A percentile compares a stretch with the other conserved stretches of the same genome.
Conservation (phyloP, 2,797 vertebrate genomes). For the Typhlichthys subterraneus region DNA sequence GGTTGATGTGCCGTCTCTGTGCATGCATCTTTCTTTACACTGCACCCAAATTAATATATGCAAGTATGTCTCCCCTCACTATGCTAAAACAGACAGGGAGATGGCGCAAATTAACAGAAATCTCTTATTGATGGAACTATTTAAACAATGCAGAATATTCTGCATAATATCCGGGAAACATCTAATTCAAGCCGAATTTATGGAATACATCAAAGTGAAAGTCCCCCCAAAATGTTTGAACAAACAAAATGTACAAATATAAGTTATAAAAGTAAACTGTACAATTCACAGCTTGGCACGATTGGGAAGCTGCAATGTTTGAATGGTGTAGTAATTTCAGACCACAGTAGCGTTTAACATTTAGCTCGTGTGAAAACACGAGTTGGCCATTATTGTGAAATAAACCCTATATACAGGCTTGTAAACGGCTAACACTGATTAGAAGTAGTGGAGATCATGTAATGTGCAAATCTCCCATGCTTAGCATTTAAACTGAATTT, state of each 20-base stretch:
- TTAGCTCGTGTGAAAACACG: constrained; percentile 48
- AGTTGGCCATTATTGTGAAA: constrained; percentile 62
- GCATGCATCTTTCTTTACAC: constrained; percentile 44
- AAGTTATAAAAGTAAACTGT: constrained; percentile 77
- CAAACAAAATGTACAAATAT: constrained; percentile 73
- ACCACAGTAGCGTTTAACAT: constrained; percentile 38
- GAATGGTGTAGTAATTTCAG: constrained; percentile 44
- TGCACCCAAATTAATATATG: constrained; percentile 52
- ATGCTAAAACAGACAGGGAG: constrained; percentile 71
- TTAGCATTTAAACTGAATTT: constrained; percentile 53
- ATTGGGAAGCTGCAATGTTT: constrained; percentile 67
- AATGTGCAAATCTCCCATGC: constrained; percentile 65
- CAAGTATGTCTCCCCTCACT: constrained; percentile 64
- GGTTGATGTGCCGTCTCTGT: constrained; percentile 9
- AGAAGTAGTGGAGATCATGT: constrained; percentile 48
- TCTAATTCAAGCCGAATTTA: constrained; percentile 89
- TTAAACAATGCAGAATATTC: constrained; percentile 85
- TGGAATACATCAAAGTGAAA: constrained; percentile 79
- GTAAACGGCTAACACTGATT: constrained; percentile 36
- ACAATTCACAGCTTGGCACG: constrained; percentile 85
- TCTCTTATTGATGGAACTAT: constrained; percentile 86
- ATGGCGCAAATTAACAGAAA: constrained; percentile 85
- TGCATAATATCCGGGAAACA: constrained; percentile 85
- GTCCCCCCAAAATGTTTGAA: constrained; percentile 55
- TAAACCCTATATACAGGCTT: constrained; percentile 55